Conservation (phyloP, 2,113 vertebrate species). For the Trematocara macrostoma region DNA sequence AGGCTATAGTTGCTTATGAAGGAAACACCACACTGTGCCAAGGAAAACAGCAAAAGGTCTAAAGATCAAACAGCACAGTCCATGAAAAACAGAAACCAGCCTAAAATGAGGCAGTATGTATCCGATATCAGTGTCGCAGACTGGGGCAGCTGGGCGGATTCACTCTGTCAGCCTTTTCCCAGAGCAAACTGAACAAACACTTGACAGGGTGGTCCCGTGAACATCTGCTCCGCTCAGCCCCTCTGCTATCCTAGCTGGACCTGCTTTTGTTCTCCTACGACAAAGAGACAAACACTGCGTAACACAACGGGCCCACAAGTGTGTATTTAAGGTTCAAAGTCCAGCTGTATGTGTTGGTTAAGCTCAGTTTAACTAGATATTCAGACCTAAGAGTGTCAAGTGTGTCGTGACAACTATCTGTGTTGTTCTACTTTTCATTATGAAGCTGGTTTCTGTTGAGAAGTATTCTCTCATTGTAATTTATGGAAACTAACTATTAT, state of each 20-base stretch:
- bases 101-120: conserved; percentile 7
- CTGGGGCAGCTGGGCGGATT: conserved; percentile 17
- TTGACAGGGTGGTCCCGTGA: conserved; percentile 54
- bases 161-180: conserved; percentile 27
- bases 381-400: neutral
- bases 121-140: conserved; percentile 28
- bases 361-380: neutral
- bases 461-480: neutral
- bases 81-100: conserved; percentile 7
- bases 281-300: neutral
- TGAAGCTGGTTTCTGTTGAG: neutral
- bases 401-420: neutral
- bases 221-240: conserved; percentile 54
- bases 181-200: conserved; percentile 51
- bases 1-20: conserved; percentile 5
- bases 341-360: neutral
- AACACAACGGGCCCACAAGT: neutral
- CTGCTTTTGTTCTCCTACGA: conserved; percentile 9
- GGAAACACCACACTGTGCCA: neutral
- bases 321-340: neutral
- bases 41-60: conserved; percentile 29
- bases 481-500: neutral
- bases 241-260: neutral
- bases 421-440: neutral
- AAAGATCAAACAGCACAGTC: conserved; percentile 41